Base-by-base conservation (phyloP, 1,140 invertebrate genomes). In the Diabrotica undecimpunctata region DNA sequence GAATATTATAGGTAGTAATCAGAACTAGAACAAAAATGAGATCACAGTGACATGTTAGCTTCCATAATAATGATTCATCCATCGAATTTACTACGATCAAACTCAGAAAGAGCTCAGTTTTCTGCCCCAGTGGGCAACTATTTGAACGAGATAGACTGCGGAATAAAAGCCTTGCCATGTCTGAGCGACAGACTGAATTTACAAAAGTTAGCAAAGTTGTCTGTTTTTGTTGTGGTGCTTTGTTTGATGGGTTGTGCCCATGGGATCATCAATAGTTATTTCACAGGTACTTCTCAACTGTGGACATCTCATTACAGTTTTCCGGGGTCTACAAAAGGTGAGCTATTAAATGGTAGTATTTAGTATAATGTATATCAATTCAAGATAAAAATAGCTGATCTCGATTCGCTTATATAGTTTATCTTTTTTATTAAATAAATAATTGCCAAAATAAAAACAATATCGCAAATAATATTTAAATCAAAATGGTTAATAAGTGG, bases 61-160 rank as follows among this genome's bases (percentile, higher is more conserved):
- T 25, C 25, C 25, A 25, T 65, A 12, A 66, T n/a, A 64, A 77
- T 77, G 75, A 67, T 76, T n/a, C 75, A 77, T 72, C 75, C 73
- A 11, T 69, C 61, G 25, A 69, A 73, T 62, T 65, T 77, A 53
- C 60, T 77, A 52, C 65, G 75, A 59, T 66, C 70, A 39, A 58
- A 76, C 62, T 78, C 79, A 6, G 79, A 81, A 63, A 74, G 71
- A 39, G 79, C 79, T 65, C 73, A 78, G 57, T 69, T 69, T 64
- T 52, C 56, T 13, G 64, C 68, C 36, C 68, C 68, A 8, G 56
- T 62, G 75, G 78, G 6, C 76, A 82, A 73, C 75, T 78, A 5
- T 39, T 70, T 70, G 65, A 81, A 84, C 72, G 81, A 81, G 64
- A 78, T 87, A n/a, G 86, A 87, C 68, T 88, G 86, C 67, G 86